phyloP scores from a whole-genome alignment of 2,888 invertebrate genomes.

The Catocala sponsa region DNA sequence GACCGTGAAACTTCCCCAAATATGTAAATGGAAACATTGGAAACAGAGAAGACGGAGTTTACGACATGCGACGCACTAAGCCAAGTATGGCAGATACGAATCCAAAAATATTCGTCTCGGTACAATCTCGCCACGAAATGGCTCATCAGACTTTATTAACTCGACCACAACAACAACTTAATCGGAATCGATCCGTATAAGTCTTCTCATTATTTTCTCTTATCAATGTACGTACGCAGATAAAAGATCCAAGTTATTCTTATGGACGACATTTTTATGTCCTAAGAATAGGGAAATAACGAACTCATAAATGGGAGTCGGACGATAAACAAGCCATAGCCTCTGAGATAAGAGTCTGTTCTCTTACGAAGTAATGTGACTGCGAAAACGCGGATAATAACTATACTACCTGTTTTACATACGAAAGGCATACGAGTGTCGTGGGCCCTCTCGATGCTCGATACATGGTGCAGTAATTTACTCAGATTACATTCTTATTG shows the following conservation, averaged over 20 bases:
- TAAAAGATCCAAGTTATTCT: slow-evolving; percentile 79
- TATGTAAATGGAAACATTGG: slow-evolving; percentile 66
- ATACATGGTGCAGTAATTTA: slow-evolving; percentile 39
- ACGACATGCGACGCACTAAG: slow-evolving; percentile 46
- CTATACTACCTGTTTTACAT: slow-evolving; percentile 56
- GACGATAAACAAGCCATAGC: slow-evolving; percentile 83
- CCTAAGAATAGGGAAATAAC: slow-evolving; percentile 85
- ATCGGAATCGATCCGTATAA: slow-evolving; percentile 76
- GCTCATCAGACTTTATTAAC: slow-evolving; percentile 63
- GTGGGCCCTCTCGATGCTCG: slow-evolving; percentile 32
- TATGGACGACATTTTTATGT: slow-evolving; percentile 84
- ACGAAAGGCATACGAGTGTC: slow-evolving; percentile 47
- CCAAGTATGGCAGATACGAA: slow-evolving; percentile 37
- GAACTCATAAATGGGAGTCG: slow-evolving; percentile 83
- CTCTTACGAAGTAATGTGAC: slow-evolving; percentile 68
- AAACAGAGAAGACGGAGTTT: slow-evolving; percentile 58
- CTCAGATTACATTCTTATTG: slow-evolving; percentile 37
- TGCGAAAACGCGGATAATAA: slow-evolving; percentile 62
- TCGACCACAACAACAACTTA: slow-evolving; percentile 77
- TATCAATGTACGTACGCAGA: slow-evolving; percentile 80
- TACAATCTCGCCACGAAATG: slow-evolving; percentile 47
- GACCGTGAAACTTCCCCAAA: slow-evolving; percentile 58
- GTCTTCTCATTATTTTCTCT: slow-evolving; percentile 82
- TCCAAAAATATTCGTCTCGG: slow-evolving; percentile 42
- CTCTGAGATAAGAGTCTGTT: slow-evolving; percentile 74